These are phyloP conservation scores for Drosophila stalkeri DNA, from an alignment of 2,888 invertebrate species.

Conservation along the genomic window DNA sequence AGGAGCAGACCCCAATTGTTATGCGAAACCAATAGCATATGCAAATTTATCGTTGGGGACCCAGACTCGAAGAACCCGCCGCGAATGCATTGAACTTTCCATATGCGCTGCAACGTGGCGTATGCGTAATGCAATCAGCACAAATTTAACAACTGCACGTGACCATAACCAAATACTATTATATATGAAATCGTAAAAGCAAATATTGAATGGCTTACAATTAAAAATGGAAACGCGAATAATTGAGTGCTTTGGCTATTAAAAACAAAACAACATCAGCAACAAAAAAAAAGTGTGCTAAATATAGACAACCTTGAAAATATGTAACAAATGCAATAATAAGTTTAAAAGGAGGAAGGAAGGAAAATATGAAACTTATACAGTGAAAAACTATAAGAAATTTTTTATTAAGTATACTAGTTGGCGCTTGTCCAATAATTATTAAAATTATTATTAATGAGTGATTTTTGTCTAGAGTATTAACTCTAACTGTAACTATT, in stretches of 20 bases:
- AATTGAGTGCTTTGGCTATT: slow-evolving; percentile 3
- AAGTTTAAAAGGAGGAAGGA: too few species aligned
- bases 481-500: too few species aligned
- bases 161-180: slow-evolving; percentile 39
- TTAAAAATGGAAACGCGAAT: slow-evolving; percentile 14
- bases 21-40: slow-evolving; percentile 69
- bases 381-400: too few species aligned
- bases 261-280: background rate
- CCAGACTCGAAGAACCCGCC: slow-evolving; percentile 49
- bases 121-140: slow-evolving; percentile 61
- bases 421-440: too few species aligned
- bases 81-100: slow-evolving; percentile 70
- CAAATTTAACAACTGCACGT: slow-evolving; percentile 44
- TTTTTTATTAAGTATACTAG: too few species aligned
- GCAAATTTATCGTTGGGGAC: slow-evolving; percentile 40
- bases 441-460: background rate
- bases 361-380: too few species aligned
- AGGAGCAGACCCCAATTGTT: slow-evolving; percentile 45
- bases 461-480: background rate
- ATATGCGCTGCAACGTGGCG: slow-evolving; percentile 68
- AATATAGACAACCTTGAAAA: background rate
- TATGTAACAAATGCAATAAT: background rate
- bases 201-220: slow-evolving; percentile 9
- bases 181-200: slow-evolving; percentile 4
- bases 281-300: background rate